Evolutionary conservation across 2,113 vertebrate genomes (phyloP), one percentile per base, ranked within the genome.

Genomic region (Panthera tigris): DNA sequence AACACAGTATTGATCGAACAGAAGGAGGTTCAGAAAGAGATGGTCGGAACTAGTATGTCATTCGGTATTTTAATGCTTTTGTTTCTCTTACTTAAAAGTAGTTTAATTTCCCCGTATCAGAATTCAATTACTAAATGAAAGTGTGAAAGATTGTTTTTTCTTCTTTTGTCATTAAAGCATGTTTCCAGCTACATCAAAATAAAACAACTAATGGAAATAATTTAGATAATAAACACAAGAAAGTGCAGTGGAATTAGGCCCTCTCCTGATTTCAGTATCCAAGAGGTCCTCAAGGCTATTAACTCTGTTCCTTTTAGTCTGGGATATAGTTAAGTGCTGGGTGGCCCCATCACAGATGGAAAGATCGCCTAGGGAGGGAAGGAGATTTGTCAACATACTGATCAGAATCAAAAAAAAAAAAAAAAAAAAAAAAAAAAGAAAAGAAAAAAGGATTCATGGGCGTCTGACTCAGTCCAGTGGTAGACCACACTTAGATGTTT

Each of bases 401-500:
- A 76, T 16, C 19, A 85, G 33, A 57, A 83, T 82, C 6, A 5
- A 78, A 71, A 73, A 45, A 39, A 39, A 78, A 71, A 73, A 39
- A 73, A n/a, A n/a, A n/a, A n/a, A n/a, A n/a, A n/a, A 5, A 78
- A 71, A 73, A 45, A 39, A 39, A 78, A 71, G 68, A 71, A 73
- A 45, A 39, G 4, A 78, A 71, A 68, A 91, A 97, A 91, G 25
- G 29, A 93, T 78, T 84, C 23, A 85, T 84, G 50, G 25, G 5
- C 4, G 36, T 88, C 39, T 97, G 91, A 95, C 68, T 96, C 97
- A 85, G 97, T 80, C 86, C 74, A 85, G 66, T 57, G 57, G 45
- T 55, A 97, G 29, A 91, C 57, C 41, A 74, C 29, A 93, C 48
- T 89, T 33, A 65, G 1, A 1, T 92, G 89, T 79, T 95, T 80